Evolutionary conservation across 92 coral and sea anemone species (phyloP).

Genomic region (Porites lobata): DNA sequence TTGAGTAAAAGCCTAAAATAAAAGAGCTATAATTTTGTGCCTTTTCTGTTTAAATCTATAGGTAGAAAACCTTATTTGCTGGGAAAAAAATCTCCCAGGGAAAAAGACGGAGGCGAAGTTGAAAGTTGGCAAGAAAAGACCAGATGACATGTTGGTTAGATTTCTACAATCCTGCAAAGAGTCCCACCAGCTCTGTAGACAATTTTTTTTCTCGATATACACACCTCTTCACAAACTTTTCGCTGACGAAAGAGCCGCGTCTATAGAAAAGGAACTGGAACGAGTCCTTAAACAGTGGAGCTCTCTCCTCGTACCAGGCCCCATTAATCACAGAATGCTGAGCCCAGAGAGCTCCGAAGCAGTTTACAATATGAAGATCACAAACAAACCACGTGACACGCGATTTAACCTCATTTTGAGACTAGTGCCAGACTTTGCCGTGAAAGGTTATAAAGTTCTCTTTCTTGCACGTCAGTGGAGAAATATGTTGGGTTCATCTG

Average conservation of each 20-base stretch:
- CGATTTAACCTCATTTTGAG: conserved; percentile 80
- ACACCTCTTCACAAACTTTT: conserved; percentile 76
- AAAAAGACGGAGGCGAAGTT: conserved; percentile 35
- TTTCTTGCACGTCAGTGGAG: conserved; percentile 85
- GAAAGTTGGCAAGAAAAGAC: conserved; percentile 15
- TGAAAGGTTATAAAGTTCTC: conserved; percentile 82
- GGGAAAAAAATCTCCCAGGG: conserved; percentile 70
- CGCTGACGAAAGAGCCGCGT: conserved; percentile 60
- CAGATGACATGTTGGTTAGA: conserved; percentile 73
- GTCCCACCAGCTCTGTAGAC: conserved; percentile 62
- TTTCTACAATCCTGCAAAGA: conserved; percentile 78
- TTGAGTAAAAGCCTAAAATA: too few species aligned
- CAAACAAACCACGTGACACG: conserved; percentile 66
- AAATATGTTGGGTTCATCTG: conserved; percentile 68
- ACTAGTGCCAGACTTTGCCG: conserved; percentile 82
- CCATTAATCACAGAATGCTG: conserved; percentile 76
- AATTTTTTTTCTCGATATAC: conserved; percentile 66
- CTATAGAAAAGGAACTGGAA: conserved; percentile 54
- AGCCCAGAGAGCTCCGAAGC: conserved; percentile 80
- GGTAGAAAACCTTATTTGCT: conserved; percentile 81
- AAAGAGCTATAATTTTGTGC: too few species aligned
- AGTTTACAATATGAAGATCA: conserved; percentile 66
- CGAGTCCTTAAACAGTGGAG: conserved; percentile 79
- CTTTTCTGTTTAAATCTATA: not conserved
- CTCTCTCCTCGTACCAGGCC: conserved; percentile 77